Percentiles rank a stretch among this genome's conserved stretches.
phyloP scores from a whole-genome alignment of 1,140 invertebrate species.

The Temnothorax longispinosus region DNA sequence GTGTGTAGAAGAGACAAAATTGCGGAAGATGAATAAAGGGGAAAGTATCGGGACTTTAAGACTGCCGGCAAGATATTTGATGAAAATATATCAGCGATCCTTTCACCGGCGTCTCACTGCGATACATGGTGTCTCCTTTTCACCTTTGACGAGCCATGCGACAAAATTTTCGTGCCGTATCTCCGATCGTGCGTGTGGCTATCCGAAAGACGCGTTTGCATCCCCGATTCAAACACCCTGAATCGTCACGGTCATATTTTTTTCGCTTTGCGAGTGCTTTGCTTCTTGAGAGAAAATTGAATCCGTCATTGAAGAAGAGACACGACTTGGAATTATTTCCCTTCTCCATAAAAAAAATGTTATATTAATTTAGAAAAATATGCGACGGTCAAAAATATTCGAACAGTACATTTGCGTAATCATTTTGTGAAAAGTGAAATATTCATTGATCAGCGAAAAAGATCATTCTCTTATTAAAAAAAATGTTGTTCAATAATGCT shows the following conservation, averaged over 20 bases:
- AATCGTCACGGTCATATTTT: constrained; percentile 9
- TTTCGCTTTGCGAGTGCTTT: not conserved
- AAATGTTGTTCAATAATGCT: not conserved
- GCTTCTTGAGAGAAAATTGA: constrained; percentile 28
- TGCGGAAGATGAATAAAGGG: not conserved
- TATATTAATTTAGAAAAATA: not conserved
- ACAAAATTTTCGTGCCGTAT: constrained; percentile 71
- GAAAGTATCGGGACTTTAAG: not conserved
- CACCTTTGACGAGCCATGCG: constrained; percentile 64
- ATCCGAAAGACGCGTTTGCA: constrained; percentile 33
- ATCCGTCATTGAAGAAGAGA: not conserved
- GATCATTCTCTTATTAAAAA: not conserved
- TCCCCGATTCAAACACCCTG: not conserved
- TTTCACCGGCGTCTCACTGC: constrained; percentile 43
- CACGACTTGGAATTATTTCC: not conserved
- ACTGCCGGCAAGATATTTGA: constrained; percentile 15
- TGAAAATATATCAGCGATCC: constrained; percentile 42
- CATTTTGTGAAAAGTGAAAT: not conserved
- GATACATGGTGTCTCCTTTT: constrained; percentile 39
- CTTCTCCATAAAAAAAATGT: not conserved
- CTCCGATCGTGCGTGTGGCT: constrained; percentile 44
- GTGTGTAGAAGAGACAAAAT: not conserved
- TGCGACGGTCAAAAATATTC: not conserved
- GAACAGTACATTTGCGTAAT: not conserved
- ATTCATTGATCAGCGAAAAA: not conserved